phyloP scores from a whole-genome alignment of 2,797 vertebrate species.

The Anableps anableps region DNA sequence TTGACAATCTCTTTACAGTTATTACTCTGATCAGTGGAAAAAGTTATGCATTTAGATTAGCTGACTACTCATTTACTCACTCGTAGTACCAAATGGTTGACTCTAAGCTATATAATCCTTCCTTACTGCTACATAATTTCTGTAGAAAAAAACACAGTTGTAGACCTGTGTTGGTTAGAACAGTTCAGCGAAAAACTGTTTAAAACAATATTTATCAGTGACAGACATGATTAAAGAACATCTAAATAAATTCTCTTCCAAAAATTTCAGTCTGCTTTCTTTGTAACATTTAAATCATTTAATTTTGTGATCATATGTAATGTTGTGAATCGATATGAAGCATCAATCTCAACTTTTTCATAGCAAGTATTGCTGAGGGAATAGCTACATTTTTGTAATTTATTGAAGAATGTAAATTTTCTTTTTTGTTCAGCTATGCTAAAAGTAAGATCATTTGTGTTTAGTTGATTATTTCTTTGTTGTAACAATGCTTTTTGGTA shows the following conservation, averaged over 20 bases:
- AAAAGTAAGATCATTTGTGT: neutral
- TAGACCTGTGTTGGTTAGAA: neutral
- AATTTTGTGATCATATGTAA: neutral
- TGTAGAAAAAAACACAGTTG: neutral
- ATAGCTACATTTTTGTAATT: neutral
- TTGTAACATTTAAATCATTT: neutral
- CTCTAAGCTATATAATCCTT: neutral
- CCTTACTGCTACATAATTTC: neutral
- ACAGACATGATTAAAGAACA: neutral
- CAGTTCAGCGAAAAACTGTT: neutral
- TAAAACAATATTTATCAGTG: neutral
- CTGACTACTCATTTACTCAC: neutral
- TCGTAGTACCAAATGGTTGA: constrained; percentile 3
- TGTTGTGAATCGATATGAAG: neutral
- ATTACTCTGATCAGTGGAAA: neutral
- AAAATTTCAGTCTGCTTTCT: neutral
- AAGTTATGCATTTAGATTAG: neutral
- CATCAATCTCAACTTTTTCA: neutral
- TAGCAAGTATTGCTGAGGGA: neutral
- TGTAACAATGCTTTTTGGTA: neutral
- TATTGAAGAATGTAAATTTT: neutral
- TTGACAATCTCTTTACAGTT: neutral
- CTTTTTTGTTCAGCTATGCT: neutral
- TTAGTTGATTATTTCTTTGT: neutral
- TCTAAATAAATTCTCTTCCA: neutral